A percentile compares a stretch with the other conserved stretches of the same genome.
Conservation (phyloP, 2,113 vertebrate genomes). For the Noturus placidus region DNA sequence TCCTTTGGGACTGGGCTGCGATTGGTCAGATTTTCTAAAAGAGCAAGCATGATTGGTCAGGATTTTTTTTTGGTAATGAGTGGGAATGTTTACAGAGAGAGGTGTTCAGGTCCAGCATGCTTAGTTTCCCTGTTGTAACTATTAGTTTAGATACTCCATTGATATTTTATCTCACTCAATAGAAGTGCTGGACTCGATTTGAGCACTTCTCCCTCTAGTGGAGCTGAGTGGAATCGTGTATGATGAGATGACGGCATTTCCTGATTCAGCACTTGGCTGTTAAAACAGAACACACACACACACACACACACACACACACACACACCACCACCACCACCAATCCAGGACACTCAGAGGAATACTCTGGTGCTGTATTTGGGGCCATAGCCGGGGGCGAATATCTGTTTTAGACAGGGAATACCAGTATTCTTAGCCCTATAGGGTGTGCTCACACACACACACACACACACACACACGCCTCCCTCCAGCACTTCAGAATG, state of each 20-base stretch:
- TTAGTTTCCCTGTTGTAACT: neutral
- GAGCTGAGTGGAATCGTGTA: constrained; percentile 36
- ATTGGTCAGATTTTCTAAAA: neutral
- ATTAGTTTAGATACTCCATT: neutral
- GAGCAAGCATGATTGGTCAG: neutral
- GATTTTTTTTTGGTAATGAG: neutral
- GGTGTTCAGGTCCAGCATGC: neutral
- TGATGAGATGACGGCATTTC: constrained; percentile 31
- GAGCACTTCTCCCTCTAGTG: constrained; percentile 62
- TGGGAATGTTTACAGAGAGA: neutral
- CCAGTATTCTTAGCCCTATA: constrained; percentile 1
- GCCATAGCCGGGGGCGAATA: neutral
- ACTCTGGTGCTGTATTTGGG: neutral
- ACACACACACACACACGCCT: neutral
- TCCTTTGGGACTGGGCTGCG: neutral
- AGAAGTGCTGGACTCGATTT: neutral
- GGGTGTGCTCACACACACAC: neutral
- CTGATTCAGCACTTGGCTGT: constrained; percentile 32
- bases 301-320: constrained; percentile 7
- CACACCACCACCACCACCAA: neutral
- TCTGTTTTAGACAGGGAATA: constrained; percentile 45
- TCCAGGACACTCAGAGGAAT: neutral
- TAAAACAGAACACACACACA: constrained; percentile 30
- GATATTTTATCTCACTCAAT: neutral
- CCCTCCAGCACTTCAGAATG: constrained; percentile 19